Evolutionary conservation across 2,888 invertebrate species (phyloP), one percentile per base, ranked within the genome.

Genomic region (Gastrophysa polygoni): DNA sequence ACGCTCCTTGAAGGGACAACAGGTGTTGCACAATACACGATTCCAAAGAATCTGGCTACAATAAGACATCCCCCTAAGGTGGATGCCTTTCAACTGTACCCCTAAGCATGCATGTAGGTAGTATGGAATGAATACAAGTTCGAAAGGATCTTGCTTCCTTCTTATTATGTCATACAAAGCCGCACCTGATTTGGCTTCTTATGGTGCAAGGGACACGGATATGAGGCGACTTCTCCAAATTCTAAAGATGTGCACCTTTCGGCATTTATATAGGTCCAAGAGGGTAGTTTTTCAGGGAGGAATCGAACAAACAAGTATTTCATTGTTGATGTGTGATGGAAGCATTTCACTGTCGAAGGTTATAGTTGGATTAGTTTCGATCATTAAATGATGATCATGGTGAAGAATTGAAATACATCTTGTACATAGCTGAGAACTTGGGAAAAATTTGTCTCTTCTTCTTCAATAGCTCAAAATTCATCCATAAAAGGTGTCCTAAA

Each of bases 51-150:
- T 44, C 54, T 54, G 43, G 16, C 11, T 58, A 69, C 68, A 69
- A 71, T 69, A 70, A 70, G 71, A 68, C 70, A 62, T 38, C 38
- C 68, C 68, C 66, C 65, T 69, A 67, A 70, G 68, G 69, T 65
- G 68, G 38, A 67, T 65, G 68, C 68, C 67, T 67, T 71, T 70
- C 61, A 70, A 64, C 64, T 60, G 28, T 38, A 16, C 59, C 46
- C 38, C 38, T 3, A 38, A 38, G 14, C 38, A 14, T 11, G n/a
- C n/a, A n/a, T n/a, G n/a, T n/a, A n/a, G n/a, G n/a, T n/a, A n/a
- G n/a, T n/a, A n/a, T n/a, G 14, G 38, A 38, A 14, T 38, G 14
- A 38, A 38, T 38, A 38, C 51, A 44, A 34, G 2, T 38, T 14
- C 43, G 21, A 54, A 54, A 43, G 44, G 21, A 38, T 24, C 28